Evolutionary conservation across 2,888 invertebrate species (phyloP).

Genomic region (Noctua janthina): DNA sequence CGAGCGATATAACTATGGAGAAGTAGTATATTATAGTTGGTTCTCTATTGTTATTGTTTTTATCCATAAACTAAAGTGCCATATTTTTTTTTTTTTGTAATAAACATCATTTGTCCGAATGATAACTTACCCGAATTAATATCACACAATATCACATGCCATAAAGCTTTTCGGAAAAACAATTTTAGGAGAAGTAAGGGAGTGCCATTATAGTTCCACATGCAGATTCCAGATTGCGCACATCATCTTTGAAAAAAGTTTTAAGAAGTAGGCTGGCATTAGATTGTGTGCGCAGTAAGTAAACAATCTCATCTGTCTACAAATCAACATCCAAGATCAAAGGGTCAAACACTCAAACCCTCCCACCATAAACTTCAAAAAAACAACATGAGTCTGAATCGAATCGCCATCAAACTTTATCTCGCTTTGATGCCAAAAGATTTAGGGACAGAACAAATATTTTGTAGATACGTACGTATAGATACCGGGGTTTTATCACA

Average conservation of each 20-base stretch:
- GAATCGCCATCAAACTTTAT: constrained; percentile 57
- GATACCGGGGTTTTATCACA: constrained; percentile 62
- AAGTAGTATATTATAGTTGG: not conserved
- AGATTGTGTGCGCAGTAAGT: constrained; percentile 2
- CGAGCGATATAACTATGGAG: not conserved
- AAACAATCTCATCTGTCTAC: constrained; percentile 16
- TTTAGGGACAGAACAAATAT: constrained; percentile 57
- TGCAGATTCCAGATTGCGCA: not conserved
- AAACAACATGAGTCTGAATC: constrained; percentile 52
- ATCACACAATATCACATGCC: too few species aligned
- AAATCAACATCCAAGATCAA: constrained; percentile 38
- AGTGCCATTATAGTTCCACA: not conserved
- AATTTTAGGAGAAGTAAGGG: too few species aligned
- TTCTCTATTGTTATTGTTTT: too few species aligned
- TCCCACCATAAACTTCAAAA: constrained; percentile 32
- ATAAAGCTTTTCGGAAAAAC: too few species aligned
- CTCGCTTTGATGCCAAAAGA: constrained; percentile 49
- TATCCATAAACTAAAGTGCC: too few species aligned
- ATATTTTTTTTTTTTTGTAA: too few species aligned
- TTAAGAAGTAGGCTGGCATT: not conserved
- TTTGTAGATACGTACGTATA: constrained; percentile 55
- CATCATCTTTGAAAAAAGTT: not conserved
- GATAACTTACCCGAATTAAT: too few species aligned
- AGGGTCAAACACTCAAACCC: constrained; percentile 19
- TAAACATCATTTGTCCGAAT: too few species aligned